Conservation (phyloP, 2,113 vertebrate species). For the Gavia stellata region DNA sequence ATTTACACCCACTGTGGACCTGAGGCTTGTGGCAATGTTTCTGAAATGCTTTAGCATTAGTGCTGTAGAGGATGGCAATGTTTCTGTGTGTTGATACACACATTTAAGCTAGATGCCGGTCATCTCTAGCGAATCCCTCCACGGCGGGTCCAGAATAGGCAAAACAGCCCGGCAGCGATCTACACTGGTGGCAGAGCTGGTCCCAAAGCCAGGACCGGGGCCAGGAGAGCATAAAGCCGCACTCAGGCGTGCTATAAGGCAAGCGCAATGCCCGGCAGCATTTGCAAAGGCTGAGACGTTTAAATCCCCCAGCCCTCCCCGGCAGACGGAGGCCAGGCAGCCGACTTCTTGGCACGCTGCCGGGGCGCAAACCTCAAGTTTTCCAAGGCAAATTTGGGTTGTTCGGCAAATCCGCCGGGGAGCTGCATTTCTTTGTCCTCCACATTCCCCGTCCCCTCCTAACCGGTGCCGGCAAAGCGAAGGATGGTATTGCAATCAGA, state of each 20-base stretch:
- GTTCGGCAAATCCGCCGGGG: background rate
- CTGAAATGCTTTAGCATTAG: rapidly evolving
- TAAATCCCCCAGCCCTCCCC: background rate
- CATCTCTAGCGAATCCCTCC: rapidly evolving
- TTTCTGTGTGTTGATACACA: rapidly evolving
- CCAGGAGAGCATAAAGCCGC: background rate
- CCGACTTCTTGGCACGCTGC: background rate
- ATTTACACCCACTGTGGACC: rapidly evolving
- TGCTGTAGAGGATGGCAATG: rapidly evolving
- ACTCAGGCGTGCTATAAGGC: rapidly evolving
- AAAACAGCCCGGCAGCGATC: background rate
- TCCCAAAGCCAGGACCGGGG: background rate
- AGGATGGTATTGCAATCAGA: slow-evolving; percentile 61
- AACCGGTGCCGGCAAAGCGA: background rate
- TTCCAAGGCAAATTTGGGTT: background rate
- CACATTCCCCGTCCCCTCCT: background rate
- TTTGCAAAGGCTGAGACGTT: rapidly evolving
- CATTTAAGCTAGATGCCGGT: rapidly evolving
- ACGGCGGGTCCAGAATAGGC: rapidly evolving
- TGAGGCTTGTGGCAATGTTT: rapidly evolving
- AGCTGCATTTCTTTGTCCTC: background rate
- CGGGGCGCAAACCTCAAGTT: rapidly evolving
- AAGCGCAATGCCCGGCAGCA: rapidly evolving
- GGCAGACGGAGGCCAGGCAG: rapidly evolving
- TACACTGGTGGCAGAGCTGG: background rate